Conservation (phyloP, 2,113 vertebrate species). For the Hippocampus comes region DNA sequence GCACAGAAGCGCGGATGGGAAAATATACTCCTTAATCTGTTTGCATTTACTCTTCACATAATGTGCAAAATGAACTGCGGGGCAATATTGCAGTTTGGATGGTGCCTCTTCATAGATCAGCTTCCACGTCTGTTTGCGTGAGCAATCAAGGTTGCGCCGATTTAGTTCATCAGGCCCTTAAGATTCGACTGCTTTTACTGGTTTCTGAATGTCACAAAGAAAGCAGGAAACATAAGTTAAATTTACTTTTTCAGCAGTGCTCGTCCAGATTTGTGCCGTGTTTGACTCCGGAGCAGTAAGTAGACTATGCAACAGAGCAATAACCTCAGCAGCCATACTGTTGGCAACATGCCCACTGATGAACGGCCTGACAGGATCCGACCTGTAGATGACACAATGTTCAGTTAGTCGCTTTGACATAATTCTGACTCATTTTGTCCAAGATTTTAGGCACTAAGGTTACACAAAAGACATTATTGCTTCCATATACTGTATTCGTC, state of each 20-base stretch:
- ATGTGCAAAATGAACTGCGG: no score
- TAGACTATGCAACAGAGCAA: constrained; percentile 91
- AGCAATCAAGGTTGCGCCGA: no score
- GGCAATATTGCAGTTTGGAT: no score
- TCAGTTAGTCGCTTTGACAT: neutral
- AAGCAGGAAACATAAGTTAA: neutral
- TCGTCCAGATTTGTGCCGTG: constrained; percentile 97
- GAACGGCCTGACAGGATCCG: constrained; percentile 91
- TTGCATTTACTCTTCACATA: no score
- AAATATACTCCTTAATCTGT: no score
- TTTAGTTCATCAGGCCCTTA: neutral
- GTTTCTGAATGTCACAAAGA: neutral
- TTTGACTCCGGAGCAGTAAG: constrained; percentile 95
- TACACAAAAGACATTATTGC: neutral
- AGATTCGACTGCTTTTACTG: no score
- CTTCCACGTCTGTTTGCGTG: no score
- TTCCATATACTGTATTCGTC: neutral
- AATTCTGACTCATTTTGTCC: neutral
- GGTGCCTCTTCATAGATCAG: no score
- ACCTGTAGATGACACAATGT: constrained; percentile 64
- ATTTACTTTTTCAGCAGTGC: constrained; percentile 90
- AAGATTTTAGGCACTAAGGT: neutral
- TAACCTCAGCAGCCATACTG: constrained; percentile 98
- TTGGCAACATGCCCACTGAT: constrained; percentile 98
- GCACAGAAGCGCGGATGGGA: no score